Evolutionary conservation across 2,113 vertebrate genomes (phyloP).

Genomic region (Atherinomorus stipes): DNA sequence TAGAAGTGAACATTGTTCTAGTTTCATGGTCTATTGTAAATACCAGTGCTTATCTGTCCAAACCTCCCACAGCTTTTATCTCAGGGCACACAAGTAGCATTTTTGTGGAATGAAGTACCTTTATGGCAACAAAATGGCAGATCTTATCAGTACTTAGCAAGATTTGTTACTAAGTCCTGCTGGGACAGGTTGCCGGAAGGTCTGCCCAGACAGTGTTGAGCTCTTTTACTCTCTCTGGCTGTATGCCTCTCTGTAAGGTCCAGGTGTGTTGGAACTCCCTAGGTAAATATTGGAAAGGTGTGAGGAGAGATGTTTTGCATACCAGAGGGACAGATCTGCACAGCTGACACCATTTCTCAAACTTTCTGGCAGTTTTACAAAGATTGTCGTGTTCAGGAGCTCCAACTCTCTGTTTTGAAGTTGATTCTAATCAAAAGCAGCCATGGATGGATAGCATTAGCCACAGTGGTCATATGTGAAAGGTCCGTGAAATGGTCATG

Average conservation of each 20-base stretch:
- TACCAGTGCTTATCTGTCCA: slow-evolving; percentile 26
- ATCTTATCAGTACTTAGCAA: slow-evolving; percentile 30
- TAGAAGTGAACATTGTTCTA: not conserved
- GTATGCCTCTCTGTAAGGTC: slow-evolving; percentile 36
- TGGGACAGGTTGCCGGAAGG: slow-evolving; percentile 36
- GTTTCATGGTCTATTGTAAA: slow-evolving; percentile 17
- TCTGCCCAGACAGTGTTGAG: not conserved
- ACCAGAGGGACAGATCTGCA: slow-evolving; percentile 32
- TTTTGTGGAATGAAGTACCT: slow-evolving; percentile 45
- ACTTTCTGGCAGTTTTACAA: slow-evolving; percentile 39
- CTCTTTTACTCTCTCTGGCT: slow-evolving; percentile 7
- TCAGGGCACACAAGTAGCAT: slow-evolving; percentile 9
- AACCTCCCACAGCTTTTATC: slow-evolving; percentile 3
- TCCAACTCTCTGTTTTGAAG: slow-evolving; percentile 46
- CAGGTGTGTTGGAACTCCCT: slow-evolving; percentile 66
- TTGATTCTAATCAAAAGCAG: slow-evolving; percentile 51
- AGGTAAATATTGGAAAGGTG: slow-evolving; percentile 57
- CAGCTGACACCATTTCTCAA: slow-evolving; percentile 29
- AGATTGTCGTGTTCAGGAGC: slow-evolving; percentile 22
- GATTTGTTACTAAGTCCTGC: slow-evolving; percentile 1
- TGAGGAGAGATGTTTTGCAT: slow-evolving; percentile 50
- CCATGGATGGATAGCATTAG: slow-evolving; percentile 42
- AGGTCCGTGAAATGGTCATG: slow-evolving; percentile 22
- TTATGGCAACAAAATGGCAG: slow-evolving; percentile 9
- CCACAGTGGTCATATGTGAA: slow-evolving; percentile 40